These are phyloP conservation scores for Alexandromys oeconomus DNA, from an alignment of 2,797 vertebrate species.

Conservation along the genomic window DNA sequence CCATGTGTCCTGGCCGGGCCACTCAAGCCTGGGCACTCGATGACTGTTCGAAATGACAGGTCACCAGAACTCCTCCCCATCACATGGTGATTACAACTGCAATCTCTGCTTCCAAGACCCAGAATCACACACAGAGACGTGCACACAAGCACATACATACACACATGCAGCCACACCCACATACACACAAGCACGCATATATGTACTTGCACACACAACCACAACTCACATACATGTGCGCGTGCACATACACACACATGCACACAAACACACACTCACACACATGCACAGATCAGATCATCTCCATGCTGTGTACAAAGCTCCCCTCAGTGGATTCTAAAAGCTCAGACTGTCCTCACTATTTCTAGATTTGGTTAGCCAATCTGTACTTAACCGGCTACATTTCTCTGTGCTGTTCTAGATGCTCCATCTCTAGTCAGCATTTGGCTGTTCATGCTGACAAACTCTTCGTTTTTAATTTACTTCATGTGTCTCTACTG, in stretches of 20 bases:
- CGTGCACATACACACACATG: not conserved
- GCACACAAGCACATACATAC: not conserved
- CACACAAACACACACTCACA: not conserved
- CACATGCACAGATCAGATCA: not conserved
- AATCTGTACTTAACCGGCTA: not conserved
- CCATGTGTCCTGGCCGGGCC: not conserved
- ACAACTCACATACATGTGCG: not conserved
- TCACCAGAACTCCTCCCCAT: not conserved
- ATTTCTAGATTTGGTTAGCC: constrained; percentile 21
- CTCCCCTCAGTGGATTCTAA: not conserved
- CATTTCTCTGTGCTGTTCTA: not conserved
- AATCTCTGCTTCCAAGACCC: not conserved
- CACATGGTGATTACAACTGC: not conserved
- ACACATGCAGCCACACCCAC: not conserved
- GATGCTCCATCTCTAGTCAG: not conserved
- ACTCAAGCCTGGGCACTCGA: not conserved
- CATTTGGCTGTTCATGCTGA: not conserved
- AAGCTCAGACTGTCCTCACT: not conserved
- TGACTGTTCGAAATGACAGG: not conserved
- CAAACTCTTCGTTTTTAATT: constrained; percentile 2
- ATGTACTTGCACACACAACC: no score
- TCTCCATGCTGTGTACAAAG: not conserved
- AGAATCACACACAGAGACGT: not conserved
- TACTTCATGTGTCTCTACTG: not conserved
- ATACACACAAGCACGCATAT: no score